Evolutionary conservation across 2,113 vertebrate genomes (phyloP).

Genomic region (Catharus bicknelli): DNA sequence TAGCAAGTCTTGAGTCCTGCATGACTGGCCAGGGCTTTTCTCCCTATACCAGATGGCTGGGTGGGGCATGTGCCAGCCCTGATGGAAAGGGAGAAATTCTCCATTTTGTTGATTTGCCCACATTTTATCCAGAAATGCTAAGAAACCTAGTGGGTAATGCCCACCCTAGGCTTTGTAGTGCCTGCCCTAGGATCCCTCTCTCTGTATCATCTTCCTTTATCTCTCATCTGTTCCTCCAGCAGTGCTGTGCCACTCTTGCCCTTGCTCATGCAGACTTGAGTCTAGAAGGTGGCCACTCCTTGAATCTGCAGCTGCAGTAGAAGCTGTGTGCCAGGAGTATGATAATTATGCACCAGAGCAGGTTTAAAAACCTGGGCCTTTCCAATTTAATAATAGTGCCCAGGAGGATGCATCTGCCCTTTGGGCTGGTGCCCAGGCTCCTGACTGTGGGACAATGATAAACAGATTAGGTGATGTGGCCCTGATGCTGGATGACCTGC

Average conservation of each 20-base stretch:
- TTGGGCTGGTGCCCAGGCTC: not conserved
- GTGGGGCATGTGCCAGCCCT: rapidly evolving
- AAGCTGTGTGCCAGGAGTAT: not conserved
- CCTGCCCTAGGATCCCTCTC: not conserved
- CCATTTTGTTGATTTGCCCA: not conserved
- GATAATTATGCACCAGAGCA: rapidly evolving
- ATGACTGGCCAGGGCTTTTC: not conserved
- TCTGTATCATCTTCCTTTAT: not conserved
- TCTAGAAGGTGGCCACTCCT: not conserved
- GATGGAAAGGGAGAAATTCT: not conserved
- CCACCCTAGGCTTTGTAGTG: not conserved
- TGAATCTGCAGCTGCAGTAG: not conserved
- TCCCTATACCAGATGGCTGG: not conserved
- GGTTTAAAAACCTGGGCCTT: not conserved
- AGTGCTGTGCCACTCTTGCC: not conserved
- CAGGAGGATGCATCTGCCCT: not conserved
- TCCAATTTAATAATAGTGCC: not conserved
- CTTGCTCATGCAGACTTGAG: not conserved
- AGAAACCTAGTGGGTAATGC: not conserved
- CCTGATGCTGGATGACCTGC: not conserved
- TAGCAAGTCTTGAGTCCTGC: not conserved
- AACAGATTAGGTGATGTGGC: not conserved
- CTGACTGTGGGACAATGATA: not conserved
- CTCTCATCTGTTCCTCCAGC: not conserved
- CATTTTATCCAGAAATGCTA: not conserved